phyloP scores from a whole-genome alignment of 92 coral and sea anemone species.

The Porites cylindrica region DNA sequence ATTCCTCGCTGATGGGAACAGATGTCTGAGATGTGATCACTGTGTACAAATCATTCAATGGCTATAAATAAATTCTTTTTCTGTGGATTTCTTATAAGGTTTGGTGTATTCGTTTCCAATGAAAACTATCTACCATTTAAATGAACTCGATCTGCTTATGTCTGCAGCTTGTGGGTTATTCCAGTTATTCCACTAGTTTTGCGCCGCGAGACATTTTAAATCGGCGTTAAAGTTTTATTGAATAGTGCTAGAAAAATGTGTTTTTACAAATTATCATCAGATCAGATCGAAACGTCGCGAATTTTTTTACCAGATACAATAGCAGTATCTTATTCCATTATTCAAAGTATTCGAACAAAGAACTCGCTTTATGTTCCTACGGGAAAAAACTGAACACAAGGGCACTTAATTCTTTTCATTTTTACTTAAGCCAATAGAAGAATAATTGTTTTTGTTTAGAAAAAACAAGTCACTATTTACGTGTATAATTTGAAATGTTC shows the following conservation, averaged over 20 bases:
- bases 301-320: neutral
- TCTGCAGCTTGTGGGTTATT: too few relatives aligned
- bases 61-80: neutral
- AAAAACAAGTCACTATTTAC: neutral
- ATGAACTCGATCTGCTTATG: too few relatives aligned
- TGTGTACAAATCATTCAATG: too few relatives aligned
- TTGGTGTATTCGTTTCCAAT: neutral
- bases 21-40: neutral
- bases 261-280: neutral
- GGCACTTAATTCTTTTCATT: neutral
- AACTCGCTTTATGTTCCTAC: neutral
- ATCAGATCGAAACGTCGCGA: conserved; percentile 12
- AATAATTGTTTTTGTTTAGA: neutral
- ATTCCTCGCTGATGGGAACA: conserved; percentile 11
- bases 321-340: neutral
- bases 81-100: neutral
- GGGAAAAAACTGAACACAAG: neutral
- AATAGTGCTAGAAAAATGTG: neutral
- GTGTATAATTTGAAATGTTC: conserved; percentile 11
- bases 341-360: neutral
- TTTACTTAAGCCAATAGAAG: too few relatives aligned
- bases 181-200: too few relatives aligned
- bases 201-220: neutral
- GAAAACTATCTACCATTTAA: neutral
- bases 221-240: neutral